phyloP scores from a whole-genome alignment of 2,888 invertebrate species.

The Galerucella pusilla region DNA sequence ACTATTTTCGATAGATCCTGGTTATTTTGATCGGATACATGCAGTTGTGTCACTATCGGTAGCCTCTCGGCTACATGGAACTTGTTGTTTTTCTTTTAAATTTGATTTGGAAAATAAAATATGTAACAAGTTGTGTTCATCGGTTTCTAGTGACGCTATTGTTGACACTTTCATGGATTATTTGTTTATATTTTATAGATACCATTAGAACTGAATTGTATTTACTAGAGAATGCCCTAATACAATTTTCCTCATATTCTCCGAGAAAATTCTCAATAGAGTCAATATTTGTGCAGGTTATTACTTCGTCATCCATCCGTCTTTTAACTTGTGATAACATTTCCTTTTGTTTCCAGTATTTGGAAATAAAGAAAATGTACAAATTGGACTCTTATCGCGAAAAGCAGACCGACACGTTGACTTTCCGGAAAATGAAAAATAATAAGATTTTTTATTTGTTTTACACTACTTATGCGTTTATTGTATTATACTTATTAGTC shows the following conservation, averaged over 20 bases:
- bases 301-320: slow-evolving; percentile 9
- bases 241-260: not conserved
- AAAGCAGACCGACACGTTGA: not conserved
- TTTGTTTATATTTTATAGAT: no score
- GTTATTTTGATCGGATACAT: not conserved
- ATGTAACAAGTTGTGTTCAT: no score
- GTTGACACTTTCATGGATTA: no score
- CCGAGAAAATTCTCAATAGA: not conserved
- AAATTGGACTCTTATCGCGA: not conserved
- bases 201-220: not conserved
- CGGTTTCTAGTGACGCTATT: no score
- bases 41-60: not conserved
- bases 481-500: no score
- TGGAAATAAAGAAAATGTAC: not conserved
- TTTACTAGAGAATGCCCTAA: not conserved
- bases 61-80: no score
- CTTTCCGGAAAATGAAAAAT: no score
- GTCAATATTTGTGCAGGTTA: slow-evolving; percentile 9
- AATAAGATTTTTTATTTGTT: no score
- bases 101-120: no score
- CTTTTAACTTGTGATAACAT: not conserved
- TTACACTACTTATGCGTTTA: no score
- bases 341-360: not conserved
- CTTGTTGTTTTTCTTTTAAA: no score
- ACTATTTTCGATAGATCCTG: not conserved